Evolutionary conservation across 2,888 invertebrate genomes (phyloP), one percentile per base, ranked within the genome.

Genomic region (Schrankia costaestrigalis): DNA sequence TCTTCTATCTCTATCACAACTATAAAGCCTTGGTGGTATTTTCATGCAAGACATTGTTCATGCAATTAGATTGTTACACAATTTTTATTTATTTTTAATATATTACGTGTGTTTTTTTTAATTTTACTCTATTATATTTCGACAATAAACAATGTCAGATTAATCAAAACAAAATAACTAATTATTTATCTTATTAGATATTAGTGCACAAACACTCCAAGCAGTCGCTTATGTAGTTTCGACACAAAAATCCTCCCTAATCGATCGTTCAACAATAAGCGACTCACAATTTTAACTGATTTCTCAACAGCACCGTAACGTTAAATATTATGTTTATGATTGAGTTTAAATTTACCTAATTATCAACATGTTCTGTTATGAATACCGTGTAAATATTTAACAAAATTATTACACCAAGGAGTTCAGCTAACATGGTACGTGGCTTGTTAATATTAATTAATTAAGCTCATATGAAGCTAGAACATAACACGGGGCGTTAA

Each of bases 381-480:
- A 57, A 58, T 58, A 58, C 34, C 25, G 48, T 59, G 56, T 76
- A 69, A 73, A 77, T 76, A 76, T 77, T 71, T 62, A 63, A 70
- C 64, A 65, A 64, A 62, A 63, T 71, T 71, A 70, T 70, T 65
- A 71, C 62, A 66, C 52, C 56, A 65, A 66, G 69, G 65, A 73
- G 65, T 64, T 64, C 53, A 60, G 68, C 68, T 62, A 71, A 76
- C 77, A 71, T 53, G 69, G 62, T 63, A 44, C 62, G 54, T 45
- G 58, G 62, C 71, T 63, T 72, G 76, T 74, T 78, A 72, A 71
- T 75, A 73, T 78, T 78, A 78, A 78, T 78, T 77, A 76, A 76
- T 75, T 71, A 76, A 74, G 70, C 69, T 63, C 58, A 65, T 66
- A 69, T 52, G 50, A 53, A 48, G 50, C 42, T 47, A 44, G 54